These are phyloP conservation scores for Salpingus planirostris DNA, from an alignment of 2,888 invertebrate species.

Conservation along the genomic window DNA sequence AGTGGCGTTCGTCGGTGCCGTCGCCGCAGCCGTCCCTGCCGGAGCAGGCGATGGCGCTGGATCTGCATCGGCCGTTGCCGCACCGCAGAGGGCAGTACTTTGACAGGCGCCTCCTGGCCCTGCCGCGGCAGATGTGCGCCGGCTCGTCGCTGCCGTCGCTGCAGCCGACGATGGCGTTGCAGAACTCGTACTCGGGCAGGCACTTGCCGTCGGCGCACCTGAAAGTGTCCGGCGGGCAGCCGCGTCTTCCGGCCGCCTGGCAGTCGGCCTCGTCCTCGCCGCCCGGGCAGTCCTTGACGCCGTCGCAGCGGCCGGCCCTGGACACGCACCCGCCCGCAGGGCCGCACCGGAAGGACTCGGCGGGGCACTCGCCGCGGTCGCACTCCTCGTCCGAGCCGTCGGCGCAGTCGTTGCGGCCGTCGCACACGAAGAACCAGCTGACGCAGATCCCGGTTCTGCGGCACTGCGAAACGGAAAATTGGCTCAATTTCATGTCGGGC, in stretches of 20 bases:
- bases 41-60: conserved; percentile 82
- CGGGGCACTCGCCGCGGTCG: conserved; percentile 55
- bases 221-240: conserved; percentile 75
- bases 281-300: conserved; percentile 64
- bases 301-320: conserved; percentile 73
- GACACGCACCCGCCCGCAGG: conserved; percentile 66
- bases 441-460: conserved; percentile 78
- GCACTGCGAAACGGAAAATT: conserved; percentile 49
- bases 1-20: conserved; percentile 77
- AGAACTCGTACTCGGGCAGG: conserved; percentile 83
- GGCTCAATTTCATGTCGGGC: not conserved
- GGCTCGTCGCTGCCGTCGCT: conserved; percentile 86
- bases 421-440: conserved; percentile 90
- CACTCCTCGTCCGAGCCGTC: conserved; percentile 86
- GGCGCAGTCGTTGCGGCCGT: conserved; percentile 72
- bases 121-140: conserved; percentile 62
- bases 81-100: conserved; percentile 76
- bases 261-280: conserved; percentile 48
- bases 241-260: conserved; percentile 34
- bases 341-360: conserved; percentile 63
- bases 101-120: conserved; percentile 42
- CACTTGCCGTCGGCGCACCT: conserved; percentile 81
- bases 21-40: conserved; percentile 89
- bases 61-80: conserved; percentile 78
- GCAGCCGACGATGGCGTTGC: conserved; percentile 76